Evolutionary conservation across 92 coral and sea anemone genomes (phyloP), one percentile per base, ranked within the genome.

Genomic region (Nematostella vectensis): DNA sequence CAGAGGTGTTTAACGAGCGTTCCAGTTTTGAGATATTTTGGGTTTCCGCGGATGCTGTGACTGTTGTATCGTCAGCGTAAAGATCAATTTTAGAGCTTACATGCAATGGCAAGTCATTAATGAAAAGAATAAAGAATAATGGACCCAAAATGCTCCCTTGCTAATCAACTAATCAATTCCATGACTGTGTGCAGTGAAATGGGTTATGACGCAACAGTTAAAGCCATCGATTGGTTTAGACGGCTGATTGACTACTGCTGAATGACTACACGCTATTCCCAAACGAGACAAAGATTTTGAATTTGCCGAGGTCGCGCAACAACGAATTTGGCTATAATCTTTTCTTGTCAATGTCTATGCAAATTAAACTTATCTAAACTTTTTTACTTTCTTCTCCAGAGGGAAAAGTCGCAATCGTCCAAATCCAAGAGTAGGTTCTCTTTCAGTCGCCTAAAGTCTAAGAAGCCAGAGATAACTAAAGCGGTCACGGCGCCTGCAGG

Each of bases 401-500:
- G 47, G 62, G 94, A 89, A 59, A 80, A 76, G 66, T 69, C 75
- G 4, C 72, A 78, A 38, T 60, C 63, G 11, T 23, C 76, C 17
- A 83, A 75, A 51, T 82, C 83, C 18, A 81, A 81, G 40, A 71
- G 91, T 63, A 83, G 80, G 44, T 85, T 85, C 57, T 72, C 69
- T 30, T 76, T 70, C 53, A 85, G 88, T 24, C 59, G 72, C 42
- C 78, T 89, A 31, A 72, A 84, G 36, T 68, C 83, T 22, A 89
- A 85, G 80, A 89, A 87, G 60, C 87, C 97, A 30, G 97, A 85
- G 58, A 43, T 85, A 50, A 45, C 87, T 9, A 89, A 85, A 70
- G 88, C 89, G 16, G 81, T 65, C 33, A 84, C 97, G 21, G 97
- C 97, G 0, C 97, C 97, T 0, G 76, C 95, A 47, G 97, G 94